Base-by-base conservation (phyloP, 2,113 vertebrate genomes). In the Rostratula benghalensis region DNA sequence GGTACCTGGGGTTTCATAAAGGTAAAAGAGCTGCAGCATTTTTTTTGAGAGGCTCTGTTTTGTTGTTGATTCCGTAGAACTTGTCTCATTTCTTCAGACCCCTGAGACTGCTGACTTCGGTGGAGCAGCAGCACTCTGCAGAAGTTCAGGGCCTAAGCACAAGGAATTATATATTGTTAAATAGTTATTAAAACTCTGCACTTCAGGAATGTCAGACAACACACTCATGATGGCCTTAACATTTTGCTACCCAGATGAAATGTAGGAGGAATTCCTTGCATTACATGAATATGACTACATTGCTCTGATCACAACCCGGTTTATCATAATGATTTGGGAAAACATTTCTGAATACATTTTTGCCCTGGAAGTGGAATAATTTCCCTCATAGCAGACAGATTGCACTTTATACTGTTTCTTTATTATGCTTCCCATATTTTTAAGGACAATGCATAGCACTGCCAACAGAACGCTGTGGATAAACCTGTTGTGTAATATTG, bases 161-260 rank as follows among this genome's bases (percentile, higher is more conserved):
- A 3, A 68, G 12, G 19, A 83, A 41, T 41, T 74, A 31, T 0
- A 8, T 3, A 0, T 20, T 54, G 13, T 41, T 81, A 53, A 70
- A 51, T 14, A 16, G 3, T 3, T 43, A 23, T n/a, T 86, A 37
- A 50, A 33, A 48, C 16, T 3, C n/a, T 71, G 25, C 35, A 25
- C 25, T 78, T 90, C 3, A 63, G 46, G 31, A 77, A 30, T 30
- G 30, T 81, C 31, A 78, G 7, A 21, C 7, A 13, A 21, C 13
- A 19, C 10, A 28, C 0, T 0, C 18, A 4, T 11, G 8, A 51
- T 48, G 71, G 6, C 23, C 31, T 68, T 56, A 56, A 24, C 0
- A 0, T 90, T 88, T 94, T 83, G 22, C 28, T 80, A 69, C n/a
- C 10, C 53, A 70, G 45, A 20, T 21, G 30, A 96, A 88, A 80